Percentiles rank a stretch among this genome's conserved stretches.
Evolutionary conservation across 2,888 invertebrate genomes (phyloP).

Genomic region (Bombyx huttoni): DNA sequence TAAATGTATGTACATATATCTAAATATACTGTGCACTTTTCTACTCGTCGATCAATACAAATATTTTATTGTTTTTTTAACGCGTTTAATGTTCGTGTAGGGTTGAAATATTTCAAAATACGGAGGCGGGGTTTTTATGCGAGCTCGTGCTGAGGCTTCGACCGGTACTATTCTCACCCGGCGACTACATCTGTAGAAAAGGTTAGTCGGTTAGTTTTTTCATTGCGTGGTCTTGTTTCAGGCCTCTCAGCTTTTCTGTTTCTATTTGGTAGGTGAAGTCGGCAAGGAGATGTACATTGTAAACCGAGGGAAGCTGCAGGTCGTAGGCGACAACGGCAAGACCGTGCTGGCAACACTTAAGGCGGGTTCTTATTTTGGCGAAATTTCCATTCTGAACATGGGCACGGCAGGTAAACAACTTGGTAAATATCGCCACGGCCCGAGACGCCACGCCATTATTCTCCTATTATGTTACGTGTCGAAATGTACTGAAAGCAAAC

Average conservation of each 20-base stretch:
- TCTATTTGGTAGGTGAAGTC: slow-evolving; percentile 85
- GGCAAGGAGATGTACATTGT: slow-evolving; percentile 99
- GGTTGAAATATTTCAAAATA: slow-evolving; percentile 99
- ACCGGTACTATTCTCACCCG: slow-evolving; percentile 97
- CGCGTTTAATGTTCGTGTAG: slow-evolving; percentile 36
- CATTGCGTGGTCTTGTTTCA: not conserved
- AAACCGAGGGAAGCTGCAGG: slow-evolving; percentile 94
- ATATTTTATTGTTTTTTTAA: slow-evolving; percentile 6
- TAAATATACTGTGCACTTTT: slow-evolving; percentile 12
- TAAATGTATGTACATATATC: slow-evolving; percentile 10
- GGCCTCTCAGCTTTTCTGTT: slow-evolving; percentile 2
- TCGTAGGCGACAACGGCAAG: slow-evolving; percentile 95
- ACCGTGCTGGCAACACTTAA: slow-evolving; percentile 97
- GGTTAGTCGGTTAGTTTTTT: slow-evolving; percentile 69
- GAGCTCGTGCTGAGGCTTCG: slow-evolving; percentile 94
- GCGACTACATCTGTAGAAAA: slow-evolving; percentile 99
- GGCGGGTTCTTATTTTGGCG: slow-evolving; percentile 99
- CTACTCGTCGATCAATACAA: slow-evolving; percentile 14
- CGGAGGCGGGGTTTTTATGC: slow-evolving; percentile 98
- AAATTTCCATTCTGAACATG: slow-evolving; percentile 99
- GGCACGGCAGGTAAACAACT: slow-evolving; percentile 99
- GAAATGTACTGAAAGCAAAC: slow-evolving; percentile 64
- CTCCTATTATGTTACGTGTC: slow-evolving; percentile 51
- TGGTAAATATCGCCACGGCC: slow-evolving; percentile 87
- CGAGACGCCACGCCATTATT: slow-evolving; percentile 73